Conservation (phyloP, 1,140 invertebrate genomes). For the Caenorhabditis elegans region WBcel235 BX284602.5:7597501-7598000, state of each 20-base stretch:
- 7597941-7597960: constrained; percentile 77
- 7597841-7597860: not conserved
- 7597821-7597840: constrained; percentile 90
- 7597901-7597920: constrained; percentile 99
- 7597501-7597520: not conserved
- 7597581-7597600: no score
- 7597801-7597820: constrained; percentile 91
- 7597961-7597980: constrained; percentile 91
- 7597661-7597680: no score
- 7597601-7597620: no score
- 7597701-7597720: constrained; percentile 81
- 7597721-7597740: constrained; percentile 80
- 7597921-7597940: constrained; percentile 85
- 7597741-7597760: constrained; percentile 81
- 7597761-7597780: constrained; percentile 85
- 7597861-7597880: constrained; percentile 35
- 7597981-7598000: constrained; percentile 92
- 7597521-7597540: no score
- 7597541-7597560: no score
- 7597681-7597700: constrained; percentile 70
- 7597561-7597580: no score
- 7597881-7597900: constrained; percentile 93
- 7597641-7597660: no score
- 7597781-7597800: constrained; percentile 86
- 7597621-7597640: no score